These are phyloP conservation scores for Nasua narica DNA, from an alignment of 2,797 vertebrate species.

Conservation along the genomic window DNA sequence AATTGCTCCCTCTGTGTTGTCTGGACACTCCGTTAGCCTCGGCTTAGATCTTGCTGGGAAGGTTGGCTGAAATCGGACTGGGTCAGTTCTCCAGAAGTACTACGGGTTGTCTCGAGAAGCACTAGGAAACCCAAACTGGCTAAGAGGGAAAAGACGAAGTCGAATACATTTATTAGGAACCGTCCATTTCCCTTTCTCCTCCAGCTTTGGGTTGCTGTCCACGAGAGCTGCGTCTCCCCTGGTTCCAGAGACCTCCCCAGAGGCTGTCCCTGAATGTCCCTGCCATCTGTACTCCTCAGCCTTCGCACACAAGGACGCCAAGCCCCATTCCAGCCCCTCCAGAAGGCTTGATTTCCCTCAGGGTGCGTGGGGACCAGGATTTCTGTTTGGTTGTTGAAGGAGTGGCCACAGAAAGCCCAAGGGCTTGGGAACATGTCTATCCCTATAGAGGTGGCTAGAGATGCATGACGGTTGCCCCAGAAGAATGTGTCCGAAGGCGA, in stretches of 20 bases:
- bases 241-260: neutral
- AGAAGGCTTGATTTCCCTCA: neutral
- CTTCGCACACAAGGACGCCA: neutral
- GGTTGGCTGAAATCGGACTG: neutral
- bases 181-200: neutral
- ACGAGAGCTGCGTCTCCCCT: neutral
- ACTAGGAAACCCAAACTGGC: neutral
- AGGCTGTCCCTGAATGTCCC: neutral
- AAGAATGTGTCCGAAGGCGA: neutral
- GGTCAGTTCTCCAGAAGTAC: neutral
- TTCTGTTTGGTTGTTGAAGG: neutral
- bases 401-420: neutral
- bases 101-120: neutral
- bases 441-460: neutral
- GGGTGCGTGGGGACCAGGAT: neutral
- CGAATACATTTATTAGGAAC: neutral
- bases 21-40: neutral
- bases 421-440: neutral
- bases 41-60: neutral
- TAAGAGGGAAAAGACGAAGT: neutral
- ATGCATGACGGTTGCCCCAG: neutral
- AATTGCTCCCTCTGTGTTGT: neutral
- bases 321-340: neutral
- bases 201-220: neutral
- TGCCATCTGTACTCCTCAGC: neutral